Conservation (phyloP, 1,140 invertebrate genomes). For the Mactra quadrangularis region DNA sequence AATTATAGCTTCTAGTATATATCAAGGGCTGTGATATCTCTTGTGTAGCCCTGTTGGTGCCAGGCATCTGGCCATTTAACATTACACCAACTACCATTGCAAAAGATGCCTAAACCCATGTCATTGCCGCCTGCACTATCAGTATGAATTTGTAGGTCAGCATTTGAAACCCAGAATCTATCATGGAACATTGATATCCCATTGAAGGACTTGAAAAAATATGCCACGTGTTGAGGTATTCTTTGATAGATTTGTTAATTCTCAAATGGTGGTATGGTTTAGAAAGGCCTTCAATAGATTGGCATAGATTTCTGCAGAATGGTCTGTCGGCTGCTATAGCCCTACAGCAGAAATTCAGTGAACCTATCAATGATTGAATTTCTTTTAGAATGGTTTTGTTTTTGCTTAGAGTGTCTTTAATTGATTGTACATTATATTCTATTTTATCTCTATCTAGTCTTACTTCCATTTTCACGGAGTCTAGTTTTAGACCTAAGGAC, state of each 20-base stretch:
- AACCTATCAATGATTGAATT: conserved; percentile 63
- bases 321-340: conserved; percentile 42
- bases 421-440: neutral
- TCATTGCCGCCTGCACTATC: conserved; percentile 36
- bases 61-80: conserved; percentile 30
- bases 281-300: conserved; percentile 18
- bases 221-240: conserved; percentile 51
- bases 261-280: conserved; percentile 56
- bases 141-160: conserved; percentile 35
- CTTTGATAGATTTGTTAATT: conserved; percentile 15
- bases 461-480: conserved; percentile 25
- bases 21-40: conserved; percentile 59
- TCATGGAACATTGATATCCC: conserved; percentile 34
- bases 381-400: conserved; percentile 34
- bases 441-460: conserved; percentile 27
- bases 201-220: conserved; percentile 50
- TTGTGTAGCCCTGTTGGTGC: neutral
- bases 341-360: conserved; percentile 52
- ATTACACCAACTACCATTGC: conserved; percentile 36
- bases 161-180: conserved; percentile 19
- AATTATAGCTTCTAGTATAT: conserved; percentile 2
- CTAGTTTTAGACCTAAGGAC: conserved; percentile 51
- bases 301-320: conserved; percentile 49
- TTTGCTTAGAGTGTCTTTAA: neutral
- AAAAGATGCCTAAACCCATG: conserved; percentile 32